Evolutionary conservation across 2,797 vertebrate species (phyloP), one percentile per base, ranked within the genome.

Genomic region (Cichlasoma orientale): DNA sequence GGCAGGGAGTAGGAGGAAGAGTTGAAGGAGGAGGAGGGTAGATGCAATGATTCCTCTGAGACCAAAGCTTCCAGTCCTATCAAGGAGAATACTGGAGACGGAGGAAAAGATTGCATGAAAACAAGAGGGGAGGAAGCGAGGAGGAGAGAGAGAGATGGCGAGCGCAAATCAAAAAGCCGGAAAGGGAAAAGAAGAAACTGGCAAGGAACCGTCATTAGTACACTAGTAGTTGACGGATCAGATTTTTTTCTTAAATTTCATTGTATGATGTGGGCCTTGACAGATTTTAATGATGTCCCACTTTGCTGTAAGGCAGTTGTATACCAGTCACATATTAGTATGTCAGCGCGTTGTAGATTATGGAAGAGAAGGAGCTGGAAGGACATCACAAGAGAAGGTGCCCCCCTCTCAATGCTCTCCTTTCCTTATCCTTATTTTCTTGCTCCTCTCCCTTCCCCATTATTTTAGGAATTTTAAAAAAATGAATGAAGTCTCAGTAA

Each of bases 11-110:
- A 68, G 55, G 55, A 31, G 23, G 56, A 41, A 13, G 63, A 72
- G 80, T 50, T 27, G 55, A 78, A 78, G 78, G 59, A 83, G 81
- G 79, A 85, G 86, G 78, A 70, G 84, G 77, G 68, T 80, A 61
- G 74, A 81, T 81, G 73, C 57, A 82, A 76, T 63, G 78, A 91
- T 78, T 90, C 89, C 82, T 89, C 38, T 57, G 89, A 91, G 90
- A 86, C 72, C 56, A 52, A 74, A 69, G 77, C 85, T 89, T 84
- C 82, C 79, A 82, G 59, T 68, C 19, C 80, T 86, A 86, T 87
- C 85, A 85, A 83, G 79, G 72, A 86, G 82, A 86, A 76, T 79
- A 88, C 74, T 88, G 66, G 81, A 58, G 55, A 83, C 58, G 72
- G 77, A 82, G 74, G 19, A 80, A 41, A 69, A 79, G 63, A 86